Base-by-base conservation (phyloP, 1,140 invertebrate species). In the Vanessa atalanta region DNA sequence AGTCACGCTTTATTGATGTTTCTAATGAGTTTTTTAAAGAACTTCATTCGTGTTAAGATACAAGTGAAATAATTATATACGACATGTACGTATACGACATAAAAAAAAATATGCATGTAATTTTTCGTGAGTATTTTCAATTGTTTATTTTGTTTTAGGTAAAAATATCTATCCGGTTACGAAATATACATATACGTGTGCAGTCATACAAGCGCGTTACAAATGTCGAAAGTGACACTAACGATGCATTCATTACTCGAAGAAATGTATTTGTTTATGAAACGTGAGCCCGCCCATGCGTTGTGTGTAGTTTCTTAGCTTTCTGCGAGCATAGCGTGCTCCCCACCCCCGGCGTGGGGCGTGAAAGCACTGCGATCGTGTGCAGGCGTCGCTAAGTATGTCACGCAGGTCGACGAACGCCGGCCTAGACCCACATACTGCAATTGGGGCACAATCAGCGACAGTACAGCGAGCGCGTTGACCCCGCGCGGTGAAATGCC, bases 361-460 rank as follows among this genome's bases (percentile, higher is more conserved):
- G 90, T 91, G 91, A 93, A 92, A 92, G 90, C 90, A 90, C 85
- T 67, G 85, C 83, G 84, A 77, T 83, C 83, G 84, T 84, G 88
- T 85, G 87, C 87, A 78, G 82, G 84, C 83, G 85, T 84, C 76
- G 70, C 82, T 78, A 90, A 92, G 88, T 92, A 86, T 91, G 91
- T 79, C 90, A 87, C 83, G 85, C 85, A 88, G 91, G 91, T 91
- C 89, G 86, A 86, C 91, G 90, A 93, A 90, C 90, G 89, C 87
- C 90, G 92, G 90, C 92, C 92, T 93, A 93, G 92, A 93, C 92
- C 92, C 86, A 93, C 90, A 87, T 93, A 88, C 72, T 80, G 80
- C 85, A 93, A 93, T 93, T 92, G 90, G 92, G 92, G 77, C 90
- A 93, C 85, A 93, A 93, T 91, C 90, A 93, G 92, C 88, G 92